Evolutionary conservation across 1,140 invertebrate species (phyloP), one percentile per base, ranked within the genome.

Genomic region (Hyles euphorbiae): DNA sequence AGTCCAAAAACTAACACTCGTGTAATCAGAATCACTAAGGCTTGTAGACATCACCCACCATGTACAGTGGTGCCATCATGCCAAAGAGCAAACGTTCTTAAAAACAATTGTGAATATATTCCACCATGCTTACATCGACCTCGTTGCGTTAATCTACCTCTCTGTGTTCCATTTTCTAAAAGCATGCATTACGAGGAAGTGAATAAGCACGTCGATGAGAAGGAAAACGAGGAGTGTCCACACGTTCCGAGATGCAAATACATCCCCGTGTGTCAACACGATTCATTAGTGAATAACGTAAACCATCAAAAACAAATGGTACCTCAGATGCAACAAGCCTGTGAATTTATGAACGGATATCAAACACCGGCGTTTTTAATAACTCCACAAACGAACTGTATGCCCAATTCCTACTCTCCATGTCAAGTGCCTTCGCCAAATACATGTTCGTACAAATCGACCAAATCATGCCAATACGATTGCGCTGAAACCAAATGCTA

Each of bases 1-100:
- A 48, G 44, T 53, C 32, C 56, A 40, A 83, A 71, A 63, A 51
- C 67, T 7, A 71, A 54, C 5, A 63, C 76, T 8, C 67, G 73
- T 57, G 63, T 74, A 22, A 78, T 87, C 10, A 74, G 76, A 69
- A 76, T 86, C n/a, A 83, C 80, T 5, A 85, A 86, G 70, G 83
- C 81, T 3, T 87, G 84, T 52, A 68, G 77, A 60, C 84, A 87
- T 65, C 78, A 87, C 53, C 84, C 84, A 10, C 83, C 84, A 0
- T 87, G 84, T 64, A 81, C 77, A 2, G 77, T 82, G 1, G 81
- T 78, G 5, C 83, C 84, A 5, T 87, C 83, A 7, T 87, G 84
- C 58, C 84, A 87, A 70, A 83, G 72, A 60, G 48, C 70, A 4
- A 78, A 78, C 57, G 76, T 86, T 32, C 49, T 86, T 10, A 79